Evolutionary conservation across 2,888 invertebrate genomes (phyloP).

Genomic region (Heliconius ismenius): DNA sequence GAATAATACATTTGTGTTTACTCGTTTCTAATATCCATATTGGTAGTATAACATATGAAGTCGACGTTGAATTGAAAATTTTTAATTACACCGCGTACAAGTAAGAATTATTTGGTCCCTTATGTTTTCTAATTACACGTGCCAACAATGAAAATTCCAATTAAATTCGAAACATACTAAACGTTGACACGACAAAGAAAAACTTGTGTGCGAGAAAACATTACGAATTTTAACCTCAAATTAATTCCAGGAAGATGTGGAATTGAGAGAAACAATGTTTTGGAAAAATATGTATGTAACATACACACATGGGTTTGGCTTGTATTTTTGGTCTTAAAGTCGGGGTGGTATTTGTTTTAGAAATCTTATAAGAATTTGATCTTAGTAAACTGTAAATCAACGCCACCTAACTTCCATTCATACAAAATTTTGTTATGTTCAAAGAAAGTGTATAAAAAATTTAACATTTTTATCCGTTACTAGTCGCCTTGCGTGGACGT

Average conservation of each 20-base stretch:
- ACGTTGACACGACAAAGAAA: constrained; percentile 61
- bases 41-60: constrained; percentile 14
- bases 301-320: background rate
- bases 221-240: constrained; percentile 63
- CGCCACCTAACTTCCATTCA: too few species aligned
- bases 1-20: background rate
- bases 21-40: background rate
- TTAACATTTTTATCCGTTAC: constrained; percentile 39
- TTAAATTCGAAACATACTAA: constrained; percentile 66
- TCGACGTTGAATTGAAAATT: constrained; percentile 46
- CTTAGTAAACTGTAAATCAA: background rate
- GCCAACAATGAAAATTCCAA: constrained; percentile 73
- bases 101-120: constrained; percentile 58
- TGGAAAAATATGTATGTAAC: constrained; percentile 9
- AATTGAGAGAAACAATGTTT: constrained; percentile 58
- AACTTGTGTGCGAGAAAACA: constrained; percentile 51
- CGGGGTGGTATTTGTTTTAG: background rate
- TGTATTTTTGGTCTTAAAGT: background rate
- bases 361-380: background rate
- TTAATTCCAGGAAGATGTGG: constrained; percentile 68
- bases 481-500: too few species aligned
- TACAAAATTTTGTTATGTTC: background rate
- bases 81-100: constrained; percentile 51
- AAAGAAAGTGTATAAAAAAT: background rate
- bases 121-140: constrained; percentile 70